phyloP scores from a whole-genome alignment of 2,797 vertebrate species.

The Taeniopygia guttata region DNA sequence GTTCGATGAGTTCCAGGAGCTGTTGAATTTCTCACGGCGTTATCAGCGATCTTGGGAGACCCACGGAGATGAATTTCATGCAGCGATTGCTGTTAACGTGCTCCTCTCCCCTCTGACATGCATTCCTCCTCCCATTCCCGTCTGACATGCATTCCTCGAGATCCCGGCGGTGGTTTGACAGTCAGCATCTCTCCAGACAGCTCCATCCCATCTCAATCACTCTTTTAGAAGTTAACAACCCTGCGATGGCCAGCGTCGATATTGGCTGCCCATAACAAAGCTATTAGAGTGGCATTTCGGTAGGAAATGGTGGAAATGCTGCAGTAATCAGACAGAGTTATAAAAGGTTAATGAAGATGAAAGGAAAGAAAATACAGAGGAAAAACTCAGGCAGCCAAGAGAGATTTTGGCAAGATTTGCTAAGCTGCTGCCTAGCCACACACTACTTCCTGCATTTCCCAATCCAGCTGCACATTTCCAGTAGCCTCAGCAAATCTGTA shows the following conservation, averaged over 20 bases:
- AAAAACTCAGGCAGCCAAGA: neutral
- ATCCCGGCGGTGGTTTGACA: neutral
- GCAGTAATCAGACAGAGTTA: conserved; percentile 36
- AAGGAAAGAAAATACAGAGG: conserved; percentile 48
- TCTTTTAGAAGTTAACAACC: conserved; percentile 50
- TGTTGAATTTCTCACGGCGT: conserved; percentile 28
- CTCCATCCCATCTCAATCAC: conserved; percentile 47
- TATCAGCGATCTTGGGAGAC: conserved; percentile 15
- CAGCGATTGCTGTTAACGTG: neutral
- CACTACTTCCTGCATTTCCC: conserved; percentile 38
- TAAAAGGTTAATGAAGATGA: conserved; percentile 64
- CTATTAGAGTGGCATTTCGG: neutral
- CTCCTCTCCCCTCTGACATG: neutral
- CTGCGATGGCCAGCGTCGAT: conserved; percentile 16
- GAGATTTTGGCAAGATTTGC: conserved; percentile 55
- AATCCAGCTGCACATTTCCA: conserved; percentile 54
- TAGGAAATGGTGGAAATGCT: conserved; percentile 49
- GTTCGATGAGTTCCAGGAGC: conserved; percentile 4
- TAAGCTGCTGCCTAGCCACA: conserved; percentile 9
- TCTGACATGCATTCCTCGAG: conserved; percentile 9
- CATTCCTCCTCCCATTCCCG: conserved; percentile 13
- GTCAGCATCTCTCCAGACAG: neutral
- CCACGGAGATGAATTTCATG: neutral
- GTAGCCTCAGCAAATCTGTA: conserved; percentile 68
- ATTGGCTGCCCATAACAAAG: conserved; percentile 60